Base-by-base conservation (phyloP, 2,113 vertebrate species). In the Narcine bancroftii region DNA sequence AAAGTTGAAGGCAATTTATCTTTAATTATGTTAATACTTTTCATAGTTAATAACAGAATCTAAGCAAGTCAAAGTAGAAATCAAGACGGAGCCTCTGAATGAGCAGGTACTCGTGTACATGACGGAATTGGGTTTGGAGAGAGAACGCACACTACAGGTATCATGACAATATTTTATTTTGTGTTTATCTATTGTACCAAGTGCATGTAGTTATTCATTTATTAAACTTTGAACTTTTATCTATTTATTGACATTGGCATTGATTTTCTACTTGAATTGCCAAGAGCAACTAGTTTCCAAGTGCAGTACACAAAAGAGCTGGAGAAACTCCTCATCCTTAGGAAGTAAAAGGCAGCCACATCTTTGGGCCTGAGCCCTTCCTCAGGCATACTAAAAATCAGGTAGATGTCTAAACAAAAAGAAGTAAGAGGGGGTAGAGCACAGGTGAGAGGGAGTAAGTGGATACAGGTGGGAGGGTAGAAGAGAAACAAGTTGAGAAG, bases 81-180 rank as follows among this genome's bases (percentile, higher is more conserved):
- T 98, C 93, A 97, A 99, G 92, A 93, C 96, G 0, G 99, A 99
- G 93, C 95, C 97, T 0, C 96, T 99, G 94, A 99, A 98, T 0
- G 98, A 99, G 93, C 98, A 99, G 39, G 97, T 99, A 92, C 94
- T 99, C 92, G 95, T 98, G 93, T 97, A 97, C 39, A 99, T 99
- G 99, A 97, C 95, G 0, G 98, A 99, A 81, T 98, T 99, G 98
- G 98, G 98, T 50, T 95, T 99, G 95, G 98, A 99, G 94, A 96
- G 97, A 92, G 99, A 99, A 79, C 97, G 97, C 94, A 98, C 97
- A 0, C 92, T 99, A 45, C 98, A 99, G 98, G 99, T 98, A 93
- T n/a, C 60, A 15, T 60, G 0, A 1, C 0, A 0, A 42, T 50
- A 60, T 71, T 47, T 15, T 47, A 47, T 69, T 19, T 65, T 36